phyloP scores from a whole-genome alignment of 2,797 vertebrate genomes.

The Phoebastria nigripes region DNA sequence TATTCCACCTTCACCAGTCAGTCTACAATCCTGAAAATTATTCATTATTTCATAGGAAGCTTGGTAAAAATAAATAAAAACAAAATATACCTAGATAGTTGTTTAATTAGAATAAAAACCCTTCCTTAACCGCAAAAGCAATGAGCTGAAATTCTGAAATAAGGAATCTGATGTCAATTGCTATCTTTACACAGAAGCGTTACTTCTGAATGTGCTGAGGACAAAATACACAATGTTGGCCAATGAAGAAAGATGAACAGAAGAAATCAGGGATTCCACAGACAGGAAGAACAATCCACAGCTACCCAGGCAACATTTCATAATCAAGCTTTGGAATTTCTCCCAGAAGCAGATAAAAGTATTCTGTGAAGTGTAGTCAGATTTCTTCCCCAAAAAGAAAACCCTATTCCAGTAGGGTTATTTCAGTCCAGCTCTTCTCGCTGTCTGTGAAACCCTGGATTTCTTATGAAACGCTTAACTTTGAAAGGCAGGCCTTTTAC shows the following conservation, averaged over 20 bases:
- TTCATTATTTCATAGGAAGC: neutral
- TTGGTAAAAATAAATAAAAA: neutral
- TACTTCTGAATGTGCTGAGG: neutral
- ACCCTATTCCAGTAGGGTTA: neutral
- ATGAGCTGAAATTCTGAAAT: neutral
- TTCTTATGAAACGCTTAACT: neutral
- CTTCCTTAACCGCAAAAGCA: neutral
- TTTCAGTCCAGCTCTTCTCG: neutral
- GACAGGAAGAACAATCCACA: neutral
- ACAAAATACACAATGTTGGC: neutral
- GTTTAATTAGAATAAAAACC: neutral
- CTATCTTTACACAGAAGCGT: neutral
- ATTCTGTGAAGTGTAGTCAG: neutral
- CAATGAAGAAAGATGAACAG: neutral
- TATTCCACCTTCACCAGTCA: neutral
- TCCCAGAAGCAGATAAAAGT: neutral
- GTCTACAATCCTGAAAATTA: neutral
- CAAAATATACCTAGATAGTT: neutral
- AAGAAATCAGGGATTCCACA: constrained; percentile 1
- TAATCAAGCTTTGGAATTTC: neutral
- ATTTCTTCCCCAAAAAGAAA: neutral
- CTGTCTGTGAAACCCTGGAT: neutral
- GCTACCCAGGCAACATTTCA: neutral
- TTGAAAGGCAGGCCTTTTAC: constrained; percentile 63
- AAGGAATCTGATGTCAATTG: neutral